phyloP scores from a whole-genome alignment of 2,113 vertebrate genomes.

The Callorhinus ursinus region DNA sequence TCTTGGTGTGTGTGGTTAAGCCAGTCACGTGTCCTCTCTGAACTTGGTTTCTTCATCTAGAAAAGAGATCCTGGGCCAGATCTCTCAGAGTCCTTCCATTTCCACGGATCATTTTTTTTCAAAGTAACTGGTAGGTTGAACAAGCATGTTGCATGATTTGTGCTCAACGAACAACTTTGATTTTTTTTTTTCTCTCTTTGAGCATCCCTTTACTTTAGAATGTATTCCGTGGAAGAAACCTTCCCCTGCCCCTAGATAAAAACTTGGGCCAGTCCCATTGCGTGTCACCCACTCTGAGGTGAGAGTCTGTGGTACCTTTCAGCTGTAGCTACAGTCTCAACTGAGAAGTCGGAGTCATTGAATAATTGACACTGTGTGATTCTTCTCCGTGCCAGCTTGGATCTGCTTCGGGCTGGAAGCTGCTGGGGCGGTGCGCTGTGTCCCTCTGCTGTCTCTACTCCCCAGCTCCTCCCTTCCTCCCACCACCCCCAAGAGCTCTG shows the following conservation, averaged over 20 bases:
- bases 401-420: background rate
- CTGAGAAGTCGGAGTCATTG: background rate
- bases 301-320: background rate
- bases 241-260: background rate
- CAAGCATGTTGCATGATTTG: background rate
- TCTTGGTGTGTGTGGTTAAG: background rate
- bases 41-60: background rate
- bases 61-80: background rate
- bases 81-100: background rate
- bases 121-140: background rate
- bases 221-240: background rate
- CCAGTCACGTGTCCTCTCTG: background rate
- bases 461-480: background rate
- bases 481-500: background rate
- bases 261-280: too few relatives aligned
- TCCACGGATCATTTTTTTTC: background rate
- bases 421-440: rapidly evolving
- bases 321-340: background rate
- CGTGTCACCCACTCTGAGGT: background rate
- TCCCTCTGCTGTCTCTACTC: background rate
- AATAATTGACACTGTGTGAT: background rate
- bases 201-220: background rate
- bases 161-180: background rate
- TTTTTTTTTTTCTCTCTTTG: background rate
- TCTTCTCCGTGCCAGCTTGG: background rate